Evolutionary conservation across 2,888 invertebrate species (phyloP).

Genomic region (Cephus pulcher): DNA sequence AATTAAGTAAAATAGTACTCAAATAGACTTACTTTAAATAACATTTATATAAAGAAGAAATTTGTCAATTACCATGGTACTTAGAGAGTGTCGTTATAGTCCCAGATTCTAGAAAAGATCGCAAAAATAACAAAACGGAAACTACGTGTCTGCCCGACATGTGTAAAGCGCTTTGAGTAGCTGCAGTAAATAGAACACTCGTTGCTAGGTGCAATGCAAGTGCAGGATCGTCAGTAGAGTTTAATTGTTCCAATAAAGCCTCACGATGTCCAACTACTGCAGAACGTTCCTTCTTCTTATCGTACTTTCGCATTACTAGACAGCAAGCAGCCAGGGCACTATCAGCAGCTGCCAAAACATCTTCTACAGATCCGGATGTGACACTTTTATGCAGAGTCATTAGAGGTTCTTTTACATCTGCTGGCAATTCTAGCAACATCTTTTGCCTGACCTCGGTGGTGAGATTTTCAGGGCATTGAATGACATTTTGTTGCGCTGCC

Average conservation of each 20-base stretch:
- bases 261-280: slow-evolving; percentile 84
- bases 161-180: slow-evolving; percentile 86
- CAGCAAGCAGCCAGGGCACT: slow-evolving; percentile 77
- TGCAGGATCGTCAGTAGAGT: slow-evolving; percentile 80
- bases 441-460: slow-evolving; percentile 75
- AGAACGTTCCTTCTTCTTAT: slow-evolving; percentile 88
- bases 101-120: slow-evolving; percentile 75
- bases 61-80: slow-evolving; percentile 79
- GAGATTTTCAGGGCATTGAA: slow-evolving; percentile 72
- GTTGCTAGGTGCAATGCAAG: slow-evolving; percentile 81
- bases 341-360: slow-evolving; percentile 83
- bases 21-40: neutral
- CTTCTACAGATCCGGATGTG: slow-evolving; percentile 78
- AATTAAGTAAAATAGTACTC: neutral
- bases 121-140: slow-evolving; percentile 79
- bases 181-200: slow-evolving; percentile 82
- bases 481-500: slow-evolving; percentile 75
- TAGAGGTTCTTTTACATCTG: slow-evolving; percentile 77
- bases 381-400: slow-evolving; percentile 77
- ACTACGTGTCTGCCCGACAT: slow-evolving; percentile 95
- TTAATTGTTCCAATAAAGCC: slow-evolving; percentile 82
- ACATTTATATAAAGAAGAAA: neutral
- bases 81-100: slow-evolving; percentile 74
- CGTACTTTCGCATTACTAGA: slow-evolving; percentile 87
- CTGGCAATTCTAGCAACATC: slow-evolving; percentile 75